A percentile compares a stretch with the other conserved stretches of the same genome.
Conservation (phyloP, 2,888 invertebrate species). For the Diaprepes abbreviatus region DNA sequence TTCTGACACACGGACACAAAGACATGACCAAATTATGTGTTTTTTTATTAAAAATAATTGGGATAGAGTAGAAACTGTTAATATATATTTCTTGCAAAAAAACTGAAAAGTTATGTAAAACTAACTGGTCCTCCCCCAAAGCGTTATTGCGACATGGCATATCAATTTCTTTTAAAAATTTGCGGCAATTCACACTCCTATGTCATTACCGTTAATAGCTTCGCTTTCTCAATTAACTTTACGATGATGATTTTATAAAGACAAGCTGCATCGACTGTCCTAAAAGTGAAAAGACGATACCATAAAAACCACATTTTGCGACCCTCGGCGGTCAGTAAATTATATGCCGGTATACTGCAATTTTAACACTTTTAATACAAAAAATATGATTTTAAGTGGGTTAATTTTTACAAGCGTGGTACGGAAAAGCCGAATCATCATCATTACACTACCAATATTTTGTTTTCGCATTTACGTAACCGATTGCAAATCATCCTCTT, state of each 20-base stretch:
- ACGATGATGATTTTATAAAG: constrained; percentile 6
- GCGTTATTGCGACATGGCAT: constrained; percentile 1
- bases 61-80: too few relatives aligned
- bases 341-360: not conserved
- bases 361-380: constrained; percentile 6
- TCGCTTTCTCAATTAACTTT: constrained; percentile 31
- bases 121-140: constrained; percentile 1
- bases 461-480: too few relatives aligned
- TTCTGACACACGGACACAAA: too few relatives aligned
- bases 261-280: not conserved
- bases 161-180: constrained; percentile 20
- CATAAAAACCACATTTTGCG: not conserved
- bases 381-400: not conserved
- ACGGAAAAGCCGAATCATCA: not conserved
- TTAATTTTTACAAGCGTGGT: not conserved
- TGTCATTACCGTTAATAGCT: constrained; percentile 29
- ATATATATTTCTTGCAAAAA: too few relatives aligned
- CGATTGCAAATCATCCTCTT: too few relatives aligned
- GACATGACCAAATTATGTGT: too few relatives aligned
- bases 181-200: constrained; percentile 27
- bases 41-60: too few relatives aligned
- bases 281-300: constrained; percentile 13
- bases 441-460: too few relatives aligned
- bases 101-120: constrained; percentile 12
- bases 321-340: not conserved